Base-by-base conservation (phyloP, 2,888 invertebrate species). In the Atrina japonica region DNA sequence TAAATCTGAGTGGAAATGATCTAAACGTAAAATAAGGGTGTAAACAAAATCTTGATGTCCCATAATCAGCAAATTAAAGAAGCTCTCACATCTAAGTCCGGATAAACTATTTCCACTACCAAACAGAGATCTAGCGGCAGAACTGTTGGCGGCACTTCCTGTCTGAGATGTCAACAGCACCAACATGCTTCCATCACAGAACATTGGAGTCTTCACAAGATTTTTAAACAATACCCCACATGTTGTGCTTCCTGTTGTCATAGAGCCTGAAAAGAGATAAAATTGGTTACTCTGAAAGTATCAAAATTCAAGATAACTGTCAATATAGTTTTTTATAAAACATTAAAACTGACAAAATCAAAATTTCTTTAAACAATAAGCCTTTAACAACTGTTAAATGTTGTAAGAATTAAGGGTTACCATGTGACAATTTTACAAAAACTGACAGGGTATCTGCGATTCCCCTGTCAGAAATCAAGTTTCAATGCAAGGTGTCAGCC, bases 51-150 rank as follows among this genome's bases (percentile, higher is more conserved):
- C n/a, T n/a, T n/a, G n/a, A n/a, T n/a, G n/a, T n/a, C n/a, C n/a
- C 27, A 82, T 85, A 23, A 88, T 88, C 65, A 90, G 69, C 27
- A 86, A 89, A 88, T 80, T 50, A 84, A 79, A 49, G 45, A 43
- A 66, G 27, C 16, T 73, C 85, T 86, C 76, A 89, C 90, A 82
- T 80, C 89, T 79, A 3, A 89, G 73, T 59, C 83, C 81, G 9
- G 88, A 83, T 3, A 89, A 76, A 61, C 86, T 80, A 29, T 85
- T 80, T 9, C 86, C 85, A 55, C 87, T 87, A 1, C 89, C 89
- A 82, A 89, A 89, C 75, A 89, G 83, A 7, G 89, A 88, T 9
- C 89, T 70, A 0, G 88, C 82, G 3, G 87, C 76, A n/a, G 71
- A 66, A 52, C 78, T 81, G 29, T 81, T 81, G 5, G 77, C 80